phyloP scores from a whole-genome alignment of 2,113 vertebrate genomes.

The Oxyura jamaicensis region DNA sequence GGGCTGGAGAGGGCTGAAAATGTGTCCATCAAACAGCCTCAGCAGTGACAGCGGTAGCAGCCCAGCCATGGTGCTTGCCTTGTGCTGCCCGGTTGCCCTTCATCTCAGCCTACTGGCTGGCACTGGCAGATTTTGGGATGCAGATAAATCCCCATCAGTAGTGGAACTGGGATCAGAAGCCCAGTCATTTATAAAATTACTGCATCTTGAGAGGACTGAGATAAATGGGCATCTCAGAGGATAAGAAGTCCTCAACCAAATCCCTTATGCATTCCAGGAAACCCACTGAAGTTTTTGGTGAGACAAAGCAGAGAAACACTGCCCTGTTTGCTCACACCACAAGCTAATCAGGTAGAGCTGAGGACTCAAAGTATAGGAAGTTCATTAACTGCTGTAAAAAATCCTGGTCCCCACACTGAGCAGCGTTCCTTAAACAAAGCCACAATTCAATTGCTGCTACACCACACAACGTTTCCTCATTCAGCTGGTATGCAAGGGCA shows the following conservation, averaged over 20 bases:
- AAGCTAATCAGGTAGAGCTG: background rate
- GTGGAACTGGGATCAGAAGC: background rate
- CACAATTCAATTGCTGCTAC: background rate
- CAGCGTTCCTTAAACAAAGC: background rate
- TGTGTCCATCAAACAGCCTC: background rate
- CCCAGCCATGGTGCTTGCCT: background rate
- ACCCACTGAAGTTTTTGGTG: background rate
- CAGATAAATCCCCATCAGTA: background rate
- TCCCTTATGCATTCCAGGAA: background rate
- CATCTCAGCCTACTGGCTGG: background rate
- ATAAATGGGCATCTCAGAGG: background rate
- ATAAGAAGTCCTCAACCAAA: background rate
- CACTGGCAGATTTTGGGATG: background rate
- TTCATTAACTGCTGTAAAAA: background rate
- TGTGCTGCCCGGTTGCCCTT: background rate
- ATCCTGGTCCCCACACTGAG: background rate
- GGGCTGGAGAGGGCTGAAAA: background rate
- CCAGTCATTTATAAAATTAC: background rate
- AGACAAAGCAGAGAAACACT: background rate
- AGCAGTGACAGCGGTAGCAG: background rate
- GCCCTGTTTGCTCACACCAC: background rate
- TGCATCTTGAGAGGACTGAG: background rate
- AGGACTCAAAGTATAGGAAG: background rate
- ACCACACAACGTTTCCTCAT: background rate
- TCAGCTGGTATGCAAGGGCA: background rate